Evolutionary conservation across 2,797 vertebrate genomes (phyloP).

Genomic region (Gobionotothen gibberifrons): DNA sequence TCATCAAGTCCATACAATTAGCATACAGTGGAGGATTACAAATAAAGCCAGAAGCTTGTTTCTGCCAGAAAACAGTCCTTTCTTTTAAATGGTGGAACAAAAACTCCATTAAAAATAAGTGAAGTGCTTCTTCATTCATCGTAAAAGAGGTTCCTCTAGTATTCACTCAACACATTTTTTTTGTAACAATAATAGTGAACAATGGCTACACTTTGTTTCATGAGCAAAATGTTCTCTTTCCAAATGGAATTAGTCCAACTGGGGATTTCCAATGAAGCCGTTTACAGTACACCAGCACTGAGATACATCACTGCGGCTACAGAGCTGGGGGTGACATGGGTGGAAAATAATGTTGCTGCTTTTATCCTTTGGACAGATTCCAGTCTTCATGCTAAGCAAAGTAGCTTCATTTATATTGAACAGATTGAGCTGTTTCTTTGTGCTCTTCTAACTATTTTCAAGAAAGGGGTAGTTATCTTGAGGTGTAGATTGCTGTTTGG

Average conservation of each 20-base stretch:
- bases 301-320: conserved; percentile 8
- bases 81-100: neutral
- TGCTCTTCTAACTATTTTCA: neutral
- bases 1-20: neutral
- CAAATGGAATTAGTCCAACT: conserved; percentile 51
- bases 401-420: neutral
- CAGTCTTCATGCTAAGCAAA: neutral
- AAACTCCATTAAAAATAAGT: neutral
- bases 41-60: neutral
- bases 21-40: conserved; percentile 7
- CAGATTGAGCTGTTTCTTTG: neutral
- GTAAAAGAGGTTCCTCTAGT: conserved; percentile 17
- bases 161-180: neutral
- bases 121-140: neutral
- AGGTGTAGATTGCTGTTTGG: neutral
- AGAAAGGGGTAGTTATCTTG: neutral
- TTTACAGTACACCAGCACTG: conserved; percentile 9
- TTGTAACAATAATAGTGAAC: conserved; percentile 12
- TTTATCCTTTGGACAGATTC: neutral
- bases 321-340: conserved; percentile 1
- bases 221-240: conserved; percentile 36
- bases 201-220: conserved; percentile 23
- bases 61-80: neutral
- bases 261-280: conserved; percentile 33
- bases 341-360: conserved; percentile 6